These are phyloP conservation scores for Diadema setosum DNA, from an alignment of 35 echinoderm and acorn worm genomes.

Conservation along the genomic window DNA sequence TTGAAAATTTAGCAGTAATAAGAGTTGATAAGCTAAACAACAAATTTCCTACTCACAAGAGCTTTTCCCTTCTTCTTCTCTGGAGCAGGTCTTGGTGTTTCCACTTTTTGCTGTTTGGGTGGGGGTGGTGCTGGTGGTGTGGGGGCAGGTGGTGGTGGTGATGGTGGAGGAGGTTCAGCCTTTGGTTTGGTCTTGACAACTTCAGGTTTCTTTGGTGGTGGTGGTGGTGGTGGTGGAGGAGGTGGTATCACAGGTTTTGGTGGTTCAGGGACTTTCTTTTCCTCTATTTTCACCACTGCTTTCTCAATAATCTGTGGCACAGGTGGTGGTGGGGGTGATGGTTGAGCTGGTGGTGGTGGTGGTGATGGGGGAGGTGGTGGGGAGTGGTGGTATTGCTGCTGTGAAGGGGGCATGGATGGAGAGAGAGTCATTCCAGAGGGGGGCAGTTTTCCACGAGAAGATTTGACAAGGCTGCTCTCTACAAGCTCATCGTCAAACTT, in stretches of 20 bases:
- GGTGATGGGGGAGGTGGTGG: background rate
- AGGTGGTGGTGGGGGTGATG: conserved; percentile 10
- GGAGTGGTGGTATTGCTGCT: background rate
- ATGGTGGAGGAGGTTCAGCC: background rate
- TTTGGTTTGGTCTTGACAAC: background rate
- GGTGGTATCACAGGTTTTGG: background rate
- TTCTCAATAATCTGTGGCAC: background rate
- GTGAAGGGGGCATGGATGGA: background rate
- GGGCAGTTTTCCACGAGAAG: background rate
- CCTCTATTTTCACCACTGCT: background rate
- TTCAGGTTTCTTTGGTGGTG: conserved; percentile 38
- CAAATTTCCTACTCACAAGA: background rate
- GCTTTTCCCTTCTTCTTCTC: background rate
- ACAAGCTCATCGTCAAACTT: conserved; percentile 99
- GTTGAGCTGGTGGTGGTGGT: background rate
- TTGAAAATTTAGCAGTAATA: conserved; percentile 37
- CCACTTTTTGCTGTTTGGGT: background rate
- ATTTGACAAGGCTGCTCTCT: conserved; percentile 88
- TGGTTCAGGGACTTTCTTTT: conserved; percentile 12
- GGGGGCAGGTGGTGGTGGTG: background rate
- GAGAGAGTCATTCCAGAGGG: background rate
- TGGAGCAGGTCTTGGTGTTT: background rate
- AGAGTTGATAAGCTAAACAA: background rate
- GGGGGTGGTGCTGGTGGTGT: background rate
- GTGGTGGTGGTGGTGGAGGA: background rate